A percentile compares a stretch with the other conserved stretches of the same genome.
These are phyloP conservation scores for Taxidea taxus DNA, from an alignment of 2,113 vertebrate species.

Conservation along the genomic window DNA sequence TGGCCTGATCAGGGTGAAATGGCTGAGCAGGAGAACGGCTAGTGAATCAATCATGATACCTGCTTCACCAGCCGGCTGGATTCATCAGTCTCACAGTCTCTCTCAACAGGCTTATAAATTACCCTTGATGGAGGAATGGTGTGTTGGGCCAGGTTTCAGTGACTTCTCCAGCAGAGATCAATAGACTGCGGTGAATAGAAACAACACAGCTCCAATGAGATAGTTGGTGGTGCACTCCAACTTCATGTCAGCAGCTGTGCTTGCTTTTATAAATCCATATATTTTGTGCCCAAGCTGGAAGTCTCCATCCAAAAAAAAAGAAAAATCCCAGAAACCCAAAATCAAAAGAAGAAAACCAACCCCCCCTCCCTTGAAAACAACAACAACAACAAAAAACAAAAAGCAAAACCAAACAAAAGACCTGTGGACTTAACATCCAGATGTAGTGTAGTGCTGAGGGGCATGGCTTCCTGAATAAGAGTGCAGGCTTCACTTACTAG, in stretches of 20 bases:
- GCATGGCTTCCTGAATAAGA: not conserved
- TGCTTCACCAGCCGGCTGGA: conserved; percentile 71
- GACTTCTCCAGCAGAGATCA: conserved; percentile 74
- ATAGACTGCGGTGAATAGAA: conserved; percentile 71
- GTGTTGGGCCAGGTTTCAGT: conserved; percentile 57
- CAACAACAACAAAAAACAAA: not conserved
- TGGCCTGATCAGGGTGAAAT: conserved; percentile 77
- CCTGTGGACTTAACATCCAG: not conserved
- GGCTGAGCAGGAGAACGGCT: conserved; percentile 74
- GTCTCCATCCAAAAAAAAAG: not conserved
- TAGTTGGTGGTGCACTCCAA: not conserved
- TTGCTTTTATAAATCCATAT: conserved; percentile 1
- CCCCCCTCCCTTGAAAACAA: not conserved
- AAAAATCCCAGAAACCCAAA: not conserved
- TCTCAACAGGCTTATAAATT: conserved; percentile 78
- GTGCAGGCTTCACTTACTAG: not conserved
- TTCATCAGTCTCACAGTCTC: conserved; percentile 81
- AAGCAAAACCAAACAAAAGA: not conserved
- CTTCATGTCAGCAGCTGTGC: not conserved
- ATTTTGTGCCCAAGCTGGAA: not conserved
- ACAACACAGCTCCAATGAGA: conserved; percentile 8
- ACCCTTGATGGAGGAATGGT: conserved; percentile 72
- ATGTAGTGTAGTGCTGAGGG: not conserved
- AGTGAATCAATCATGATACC: conserved; percentile 83
- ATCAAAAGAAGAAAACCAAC: not conserved